Evolutionary conservation across 2,113 vertebrate species (phyloP), one percentile per base, ranked within the genome.

Genomic region (Ophiodon elongatus): DNA sequence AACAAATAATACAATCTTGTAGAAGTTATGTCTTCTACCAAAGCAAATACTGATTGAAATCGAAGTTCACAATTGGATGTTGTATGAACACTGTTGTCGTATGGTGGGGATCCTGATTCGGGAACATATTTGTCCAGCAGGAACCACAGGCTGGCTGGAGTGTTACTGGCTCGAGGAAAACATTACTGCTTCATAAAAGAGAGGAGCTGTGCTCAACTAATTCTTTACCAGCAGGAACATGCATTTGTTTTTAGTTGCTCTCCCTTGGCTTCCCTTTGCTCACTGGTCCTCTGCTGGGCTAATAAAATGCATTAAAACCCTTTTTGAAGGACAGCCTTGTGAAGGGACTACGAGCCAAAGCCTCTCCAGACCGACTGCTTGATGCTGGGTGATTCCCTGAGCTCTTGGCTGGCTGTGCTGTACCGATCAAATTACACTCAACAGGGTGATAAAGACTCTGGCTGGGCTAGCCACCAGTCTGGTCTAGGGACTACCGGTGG

Each of bases 361-460:
- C 57, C 84, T 83, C 82, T 85, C 47, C 64, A 84, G 70, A 78
- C 80, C 69, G 69, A 56, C 43, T 56, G 60, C 76, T 78, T 76
- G 75, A 76, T 85, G 70, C 68, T 60, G 78, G 82, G 76, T 82
- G 80, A 90, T 86, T 91, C 78, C 83, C 91, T 70, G 80, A 84
- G 82, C 57, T 80, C 76, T 85, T 85, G 78, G 82, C 84, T 83
- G 80, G 85, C 82, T 91, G 72, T 77, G 83, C 47, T 82, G 35
- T 33, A 62, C 88, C 76, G 85, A 92, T 93, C 91, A 71, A 79
- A 88, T 91, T 89, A 87, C 78, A 72, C 65, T 73, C 84, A 83
- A 79, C 84, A 77, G 77, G 76, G 70, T 56, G 83, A 89, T 82
- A 84, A 86, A 85, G 83, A 76, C 75, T 84, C 65, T 68, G 41